Base-by-base conservation (phyloP, 2,888 invertebrate species). In the Muschampia staudingeri region DNA sequence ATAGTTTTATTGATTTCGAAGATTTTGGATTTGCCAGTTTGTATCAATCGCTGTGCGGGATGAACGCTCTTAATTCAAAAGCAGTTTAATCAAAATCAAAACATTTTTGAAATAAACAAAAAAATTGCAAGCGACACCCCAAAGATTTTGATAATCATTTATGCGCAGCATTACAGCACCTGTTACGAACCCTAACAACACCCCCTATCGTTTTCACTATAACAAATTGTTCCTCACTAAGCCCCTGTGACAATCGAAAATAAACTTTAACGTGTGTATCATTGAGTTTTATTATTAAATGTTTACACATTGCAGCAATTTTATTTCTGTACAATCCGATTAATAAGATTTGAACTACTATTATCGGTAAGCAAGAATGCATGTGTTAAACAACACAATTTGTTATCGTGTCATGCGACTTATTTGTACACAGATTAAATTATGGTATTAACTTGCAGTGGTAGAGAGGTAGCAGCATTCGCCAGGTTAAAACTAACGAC, bases 311-410 rank as follows among this genome's bases (percentile, higher is more conserved):
- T 86, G 83, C 56, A 5, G 12, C 34, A 72, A 73, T 79, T 42
- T 85, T 85, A 80, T 76, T 84, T 87, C 83, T 85, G 81, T 81
- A 84, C 89, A 87, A 92, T 92, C 91, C 90, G 87, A 85, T 82
- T 92, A 92, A 93, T 91, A 85, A 89, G 91, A 92, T 92, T 93
- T 91, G 88, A 91, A 92, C 89, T 90, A 90, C 87, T 87, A 90
- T 89, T 90, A 90, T 84, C 89, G 84, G 84, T 86, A 83, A 83
- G 83, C 76, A 84, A 85, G 34, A 42, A 81, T 84, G 83, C 75
- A 78, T 71, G 72, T 76, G 71, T 77, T 56, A 56, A 72, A 72
- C 30, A 76, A 34, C 40, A 73, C 79, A 65, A 79, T 67, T 65
- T 79, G 79, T 79, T 67, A 67, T 73, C 67, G 25, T 11, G 37